Percentiles rank a stretch among this genome's conserved stretches.
Evolutionary conservation across 2,888 invertebrate species (phyloP).

Genomic region (Pheosia gnoma): DNA sequence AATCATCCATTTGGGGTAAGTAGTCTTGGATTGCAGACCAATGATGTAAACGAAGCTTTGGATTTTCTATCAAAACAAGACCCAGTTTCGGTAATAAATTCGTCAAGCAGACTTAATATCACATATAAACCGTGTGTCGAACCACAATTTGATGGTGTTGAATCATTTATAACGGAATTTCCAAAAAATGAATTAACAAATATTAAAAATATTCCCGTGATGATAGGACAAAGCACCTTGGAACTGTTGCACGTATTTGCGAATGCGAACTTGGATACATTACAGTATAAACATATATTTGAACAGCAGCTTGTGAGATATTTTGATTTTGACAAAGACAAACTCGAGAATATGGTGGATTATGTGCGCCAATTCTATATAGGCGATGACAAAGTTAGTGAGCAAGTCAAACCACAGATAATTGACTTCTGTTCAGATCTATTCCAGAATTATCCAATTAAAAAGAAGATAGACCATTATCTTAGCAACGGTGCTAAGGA

Average conservation of each 20-base stretch:
- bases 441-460: slow-evolving; percentile 30
- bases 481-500: slow-evolving; percentile 24
- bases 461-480: slow-evolving; percentile 30
- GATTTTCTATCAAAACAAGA: slow-evolving; percentile 17
- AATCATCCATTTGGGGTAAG: too few species aligned
- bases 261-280: slow-evolving; percentile 10
- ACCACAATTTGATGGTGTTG: slow-evolving; percentile 11
- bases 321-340: slow-evolving; percentile 25
- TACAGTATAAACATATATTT: not conserved
- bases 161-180: slow-evolving; percentile 11
- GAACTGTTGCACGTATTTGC: slow-evolving; percentile 18
- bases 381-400: slow-evolving; percentile 28
- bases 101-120: slow-evolving; percentile 17
- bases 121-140: slow-evolving; percentile 26
- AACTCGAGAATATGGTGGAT: slow-evolving; percentile 27
- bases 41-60: slow-evolving; percentile 17
- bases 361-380: slow-evolving; percentile 38
- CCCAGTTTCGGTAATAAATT: slow-evolving; percentile 17
- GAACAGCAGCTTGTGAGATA: slow-evolving; percentile 17
- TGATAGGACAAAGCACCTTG: slow-evolving; percentile 17
- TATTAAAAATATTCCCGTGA: slow-evolving; percentile 16
- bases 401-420: slow-evolving; percentile 19
- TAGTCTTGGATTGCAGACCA: slow-evolving; percentile 20
- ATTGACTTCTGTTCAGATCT: slow-evolving; percentile 38
- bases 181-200: not conserved